Conservation (phyloP, 2,888 invertebrate species). For the Periphyllus acericola region DNA sequence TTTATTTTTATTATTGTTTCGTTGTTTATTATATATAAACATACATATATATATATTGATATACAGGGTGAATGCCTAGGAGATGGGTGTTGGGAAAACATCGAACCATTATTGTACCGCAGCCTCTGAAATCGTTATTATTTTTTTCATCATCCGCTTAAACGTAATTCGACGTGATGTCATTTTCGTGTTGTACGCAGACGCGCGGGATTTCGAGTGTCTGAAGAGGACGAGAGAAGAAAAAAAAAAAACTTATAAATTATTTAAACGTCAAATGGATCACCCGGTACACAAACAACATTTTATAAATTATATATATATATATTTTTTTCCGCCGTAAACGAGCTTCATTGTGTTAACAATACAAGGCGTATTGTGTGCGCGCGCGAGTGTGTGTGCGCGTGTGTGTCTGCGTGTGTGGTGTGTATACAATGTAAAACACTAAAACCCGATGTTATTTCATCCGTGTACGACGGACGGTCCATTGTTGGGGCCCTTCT, state of each 20-base stretch:
- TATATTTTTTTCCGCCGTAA: slow-evolving; percentile 8
- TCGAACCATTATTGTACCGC: no score
- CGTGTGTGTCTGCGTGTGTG: not conserved
- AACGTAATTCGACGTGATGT: no score
- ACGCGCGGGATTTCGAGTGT: no score
- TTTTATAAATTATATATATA: not conserved
- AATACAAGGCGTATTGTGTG: slow-evolving; percentile 17
- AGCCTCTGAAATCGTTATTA: no score
- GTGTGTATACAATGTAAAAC: not conserved
- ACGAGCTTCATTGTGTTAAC: slow-evolving; percentile 37
- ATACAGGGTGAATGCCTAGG: not conserved
- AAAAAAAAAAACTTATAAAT: not conserved
- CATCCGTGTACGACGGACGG: not conserved
- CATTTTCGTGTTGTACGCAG: no score
- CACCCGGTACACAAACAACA: not conserved
- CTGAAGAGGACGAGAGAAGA: no score
- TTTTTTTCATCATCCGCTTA: no score
- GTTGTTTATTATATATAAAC: not conserved
- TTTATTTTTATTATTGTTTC: not conserved
- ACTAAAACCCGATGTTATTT: slow-evolving; percentile 16
- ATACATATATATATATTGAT: not conserved
- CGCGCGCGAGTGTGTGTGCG: no score
- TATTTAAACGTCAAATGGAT: not conserved
- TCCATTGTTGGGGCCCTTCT: slow-evolving; percentile 24
- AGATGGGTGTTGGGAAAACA: no score